These are phyloP conservation scores for Hippotragus niger DNA, from an alignment of 2,113 vertebrate species.

Conservation along the genomic window DNA sequence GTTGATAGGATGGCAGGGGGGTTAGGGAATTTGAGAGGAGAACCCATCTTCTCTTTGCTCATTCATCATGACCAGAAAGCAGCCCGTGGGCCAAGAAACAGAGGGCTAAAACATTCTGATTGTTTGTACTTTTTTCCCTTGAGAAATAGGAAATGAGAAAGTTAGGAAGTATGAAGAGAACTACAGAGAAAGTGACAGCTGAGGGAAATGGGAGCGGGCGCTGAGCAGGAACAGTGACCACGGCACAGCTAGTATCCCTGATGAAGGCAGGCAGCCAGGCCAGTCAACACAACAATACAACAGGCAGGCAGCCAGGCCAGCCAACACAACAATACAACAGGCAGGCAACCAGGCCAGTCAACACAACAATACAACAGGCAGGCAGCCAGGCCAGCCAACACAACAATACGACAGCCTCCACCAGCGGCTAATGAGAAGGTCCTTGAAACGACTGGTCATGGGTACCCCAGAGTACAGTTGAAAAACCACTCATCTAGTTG, in stretches of 20 bases:
- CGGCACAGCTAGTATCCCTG: not conserved
- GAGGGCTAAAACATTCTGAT: not conserved
- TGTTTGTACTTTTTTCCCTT: not conserved
- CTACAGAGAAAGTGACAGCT: not conserved
- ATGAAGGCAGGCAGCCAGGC: not conserved
- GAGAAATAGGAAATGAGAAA: not conserved
- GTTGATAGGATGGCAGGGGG: not conserved
- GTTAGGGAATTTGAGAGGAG: not conserved
- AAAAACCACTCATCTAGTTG: not conserved
- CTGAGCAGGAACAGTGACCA: not conserved
- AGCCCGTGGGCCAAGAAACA: not conserved
- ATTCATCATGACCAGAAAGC: not conserved
- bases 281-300: not conserved
- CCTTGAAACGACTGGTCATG: not conserved
- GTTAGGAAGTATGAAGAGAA: not conserved
- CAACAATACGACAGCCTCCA: not conserved
- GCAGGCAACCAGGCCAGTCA: not conserved
- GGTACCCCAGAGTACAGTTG: not conserved
- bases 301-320: not conserved
- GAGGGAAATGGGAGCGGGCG: not conserved
- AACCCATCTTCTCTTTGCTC: not conserved
- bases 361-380: not conserved
- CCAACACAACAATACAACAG: not conserved
- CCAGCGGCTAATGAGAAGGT: not conserved
- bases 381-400: not conserved